These are phyloP conservation scores for Zaprionus davidi DNA, from an alignment of 1,140 invertebrate species.

Conservation along the genomic window DNA sequence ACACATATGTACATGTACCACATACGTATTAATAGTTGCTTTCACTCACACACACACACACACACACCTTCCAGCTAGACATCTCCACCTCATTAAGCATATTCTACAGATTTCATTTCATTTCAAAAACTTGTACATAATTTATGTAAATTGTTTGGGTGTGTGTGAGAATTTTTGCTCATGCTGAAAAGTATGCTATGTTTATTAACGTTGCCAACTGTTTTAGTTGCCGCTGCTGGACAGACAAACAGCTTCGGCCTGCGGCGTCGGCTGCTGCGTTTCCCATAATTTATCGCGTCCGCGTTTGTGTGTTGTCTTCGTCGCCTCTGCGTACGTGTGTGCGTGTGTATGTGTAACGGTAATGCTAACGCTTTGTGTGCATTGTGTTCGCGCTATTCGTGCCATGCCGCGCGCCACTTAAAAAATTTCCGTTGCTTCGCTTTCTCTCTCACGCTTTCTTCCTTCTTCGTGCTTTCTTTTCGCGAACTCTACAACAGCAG, in stretches of 20 bases:
- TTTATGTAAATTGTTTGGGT: slow-evolving; percentile 5
- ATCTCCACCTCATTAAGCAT: slow-evolving; percentile 12
- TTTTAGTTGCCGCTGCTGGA: not conserved
- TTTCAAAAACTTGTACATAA: slow-evolving; percentile 3
- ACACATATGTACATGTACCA: too few relatives aligned
- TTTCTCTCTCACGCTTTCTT: slow-evolving; percentile 27
- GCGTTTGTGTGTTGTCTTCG: slow-evolving; percentile 17
- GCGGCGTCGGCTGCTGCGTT: slow-evolving; percentile 41
- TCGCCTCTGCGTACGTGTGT: not conserved
- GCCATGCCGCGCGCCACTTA: slow-evolving; percentile 47
- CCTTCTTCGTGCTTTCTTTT: slow-evolving; percentile 12
- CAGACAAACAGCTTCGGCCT: not conserved
- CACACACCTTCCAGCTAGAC: not conserved
- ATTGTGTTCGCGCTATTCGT: slow-evolving; percentile 50
- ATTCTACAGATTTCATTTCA: not conserved
- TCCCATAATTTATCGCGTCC: slow-evolving; percentile 42
- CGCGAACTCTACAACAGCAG: slow-evolving; percentile 19
- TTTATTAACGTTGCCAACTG: slow-evolving; percentile 13
- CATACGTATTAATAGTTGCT: too few relatives aligned
- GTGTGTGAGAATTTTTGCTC: slow-evolving; percentile 9
- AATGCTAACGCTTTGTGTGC: slow-evolving; percentile 48
- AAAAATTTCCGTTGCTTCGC: slow-evolving; percentile 47
- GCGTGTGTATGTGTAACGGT: slow-evolving; percentile 35
- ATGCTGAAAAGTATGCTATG: slow-evolving; percentile 36
- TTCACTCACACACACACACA: not conserved